Conservation (phyloP, 2,888 invertebrate species). For the Capitulum mitella region DNA sequence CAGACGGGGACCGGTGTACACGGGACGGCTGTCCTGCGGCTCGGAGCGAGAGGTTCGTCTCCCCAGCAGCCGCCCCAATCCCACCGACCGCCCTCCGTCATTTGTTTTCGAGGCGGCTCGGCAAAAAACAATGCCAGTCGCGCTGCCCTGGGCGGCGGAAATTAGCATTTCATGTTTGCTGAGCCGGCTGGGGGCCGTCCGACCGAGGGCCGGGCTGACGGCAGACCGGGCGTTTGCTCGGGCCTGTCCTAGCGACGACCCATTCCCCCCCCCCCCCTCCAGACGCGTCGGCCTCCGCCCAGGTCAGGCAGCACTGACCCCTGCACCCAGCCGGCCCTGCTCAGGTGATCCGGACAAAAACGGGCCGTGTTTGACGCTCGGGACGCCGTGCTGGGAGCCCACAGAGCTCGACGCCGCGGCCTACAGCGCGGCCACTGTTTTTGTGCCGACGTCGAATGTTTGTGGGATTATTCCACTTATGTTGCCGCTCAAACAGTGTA, state of each 20-base stretch:
- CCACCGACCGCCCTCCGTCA: background rate
- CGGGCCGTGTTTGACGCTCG: background rate
- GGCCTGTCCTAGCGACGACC: background rate
- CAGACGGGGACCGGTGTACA: too few species aligned
- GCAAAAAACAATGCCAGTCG: background rate
- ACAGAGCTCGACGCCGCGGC: background rate
- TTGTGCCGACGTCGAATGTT: background rate
- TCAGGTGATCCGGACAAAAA: background rate
- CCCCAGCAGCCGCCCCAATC: too few species aligned
- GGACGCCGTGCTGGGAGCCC: background rate
- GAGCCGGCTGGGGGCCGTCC: background rate
- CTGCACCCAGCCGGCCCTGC: background rate
- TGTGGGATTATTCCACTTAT: background rate
- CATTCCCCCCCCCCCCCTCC: background rate
- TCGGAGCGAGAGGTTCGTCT: too few species aligned
- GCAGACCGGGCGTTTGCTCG: background rate
- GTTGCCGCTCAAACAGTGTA: background rate
- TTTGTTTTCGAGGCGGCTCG: background rate
- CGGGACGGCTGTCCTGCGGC: too few species aligned
- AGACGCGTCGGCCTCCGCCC: background rate
- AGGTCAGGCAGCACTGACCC: background rate
- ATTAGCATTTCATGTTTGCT: slow-evolving; percentile 20
- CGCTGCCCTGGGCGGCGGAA: background rate
- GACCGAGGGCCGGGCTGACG: too few species aligned
- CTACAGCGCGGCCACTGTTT: background rate